phyloP scores from a whole-genome alignment of 2,888 invertebrate species.

The Acronicta alni region DNA sequence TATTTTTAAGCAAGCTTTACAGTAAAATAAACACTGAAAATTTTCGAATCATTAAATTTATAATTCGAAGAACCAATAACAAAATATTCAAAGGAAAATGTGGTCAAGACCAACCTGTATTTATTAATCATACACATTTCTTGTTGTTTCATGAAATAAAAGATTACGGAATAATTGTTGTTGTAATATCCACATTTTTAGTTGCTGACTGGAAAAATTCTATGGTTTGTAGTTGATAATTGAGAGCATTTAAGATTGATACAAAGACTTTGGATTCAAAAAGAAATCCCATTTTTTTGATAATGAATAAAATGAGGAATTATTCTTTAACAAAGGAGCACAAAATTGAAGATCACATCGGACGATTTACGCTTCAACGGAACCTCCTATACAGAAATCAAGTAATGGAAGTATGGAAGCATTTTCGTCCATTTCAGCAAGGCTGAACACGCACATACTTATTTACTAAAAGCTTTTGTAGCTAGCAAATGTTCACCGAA shows the following conservation, averaged over 20 bases:
- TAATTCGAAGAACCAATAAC: slow-evolving; percentile 1
- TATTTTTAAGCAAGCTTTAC: too few species aligned
- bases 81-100: slow-evolving; percentile 1
- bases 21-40: too few species aligned
- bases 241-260: background rate
- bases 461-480: slow-evolving; percentile 63
- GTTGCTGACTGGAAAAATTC: background rate
- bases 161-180: background rate
- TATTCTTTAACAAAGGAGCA: slow-evolving; percentile 20
- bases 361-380: slow-evolving; percentile 38
- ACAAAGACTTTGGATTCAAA: background rate
- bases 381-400: slow-evolving; percentile 38
- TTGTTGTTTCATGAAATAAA: background rate
- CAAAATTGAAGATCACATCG: slow-evolving; percentile 31
- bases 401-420: slow-evolving; percentile 35
- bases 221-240: background rate
- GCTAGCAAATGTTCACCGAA: slow-evolving; percentile 55
- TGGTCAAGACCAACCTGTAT: too few species aligned
- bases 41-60: too few species aligned
- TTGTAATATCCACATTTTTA: background rate
- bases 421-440: slow-evolving; percentile 27
- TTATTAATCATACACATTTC: too few species aligned
- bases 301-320: slow-evolving; percentile 3
- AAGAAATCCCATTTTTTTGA: background rate
- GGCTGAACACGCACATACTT: slow-evolving; percentile 22